Base-by-base conservation (phyloP, 2,797 vertebrate species). In the Danio albolineatus region DNA sequence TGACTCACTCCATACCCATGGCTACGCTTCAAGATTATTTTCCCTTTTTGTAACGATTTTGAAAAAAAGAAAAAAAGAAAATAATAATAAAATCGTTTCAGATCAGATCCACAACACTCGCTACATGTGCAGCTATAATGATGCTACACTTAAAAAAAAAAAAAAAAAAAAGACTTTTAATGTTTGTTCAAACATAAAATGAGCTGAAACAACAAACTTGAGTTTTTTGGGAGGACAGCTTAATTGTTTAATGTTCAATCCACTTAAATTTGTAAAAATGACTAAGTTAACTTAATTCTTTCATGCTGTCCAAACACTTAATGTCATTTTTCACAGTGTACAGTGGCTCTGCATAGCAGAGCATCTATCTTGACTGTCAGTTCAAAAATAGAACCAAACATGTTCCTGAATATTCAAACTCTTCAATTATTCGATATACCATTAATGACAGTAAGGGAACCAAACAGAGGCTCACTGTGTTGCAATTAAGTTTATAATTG, bases 1-100 rank as follows among this genome's bases (percentile, higher is more conserved):
- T 82, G 75, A 83, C 71, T 83, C 82, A 83, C 69, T 71, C 28
- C 54, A 56, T 49, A 78, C 48, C 64, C 49, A 76, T 73, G 70
- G 48, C 65, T 76, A 54, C 28, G 64, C 43, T 78, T 81, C 71
- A 77, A 84, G 74, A 84, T 39, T 71, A 14, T 73, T 79, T 46
- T 53, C 28, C 4, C 19, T 36, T 73, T 67, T 65, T 78, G 65
- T 41, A 10, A 13, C 48, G 51, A 13, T 19, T 48, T n/a, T 57
- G 21, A 28, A 57, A 38, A 38, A 38, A 61, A n/a, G n/a, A 54
- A 46, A 44, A 38, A 61, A n/a, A n/a, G 54, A 46, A 44, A 56
- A 44, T 16, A 67, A n/a, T n/a, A n/a, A n/a, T 3, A 53, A 53
- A 56, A n/a, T n/a, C n/a, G n/a, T n/a, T 49, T 56, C n/a, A 38